Evolutionary conservation across 2,888 invertebrate species (phyloP).

Genomic region (Peribatodes rhomboidaria): DNA sequence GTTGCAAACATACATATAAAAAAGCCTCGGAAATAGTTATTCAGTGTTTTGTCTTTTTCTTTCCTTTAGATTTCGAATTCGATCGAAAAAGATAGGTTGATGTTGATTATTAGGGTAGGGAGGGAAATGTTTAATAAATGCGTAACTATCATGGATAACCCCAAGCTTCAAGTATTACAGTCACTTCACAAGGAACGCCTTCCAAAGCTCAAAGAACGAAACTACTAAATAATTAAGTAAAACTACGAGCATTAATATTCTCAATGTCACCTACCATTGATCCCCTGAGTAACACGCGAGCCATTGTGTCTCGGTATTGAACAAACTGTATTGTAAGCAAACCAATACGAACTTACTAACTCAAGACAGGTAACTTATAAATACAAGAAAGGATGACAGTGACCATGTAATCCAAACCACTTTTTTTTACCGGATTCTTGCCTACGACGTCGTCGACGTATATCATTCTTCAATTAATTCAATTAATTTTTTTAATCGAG

Average conservation of each 20-base stretch:
- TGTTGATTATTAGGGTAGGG: too few relatives aligned
- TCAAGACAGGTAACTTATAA: too few relatives aligned
- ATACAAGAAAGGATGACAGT: not conserved
- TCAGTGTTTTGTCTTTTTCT: too few relatives aligned
- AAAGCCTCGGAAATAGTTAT: too few relatives aligned
- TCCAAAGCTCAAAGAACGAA: not conserved
- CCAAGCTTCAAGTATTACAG: not conserved
- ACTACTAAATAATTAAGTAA: not conserved
- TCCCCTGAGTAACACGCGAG: slow-evolving; percentile 7
- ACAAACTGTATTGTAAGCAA: slow-evolving; percentile 8
- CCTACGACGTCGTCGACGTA: too few relatives aligned
- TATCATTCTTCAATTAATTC: too few relatives aligned
- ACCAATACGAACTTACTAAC: not conserved
- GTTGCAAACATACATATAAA: too few relatives aligned
- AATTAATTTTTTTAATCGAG: not conserved
- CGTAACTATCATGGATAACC: not conserved
- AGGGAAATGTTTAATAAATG: too few relatives aligned
- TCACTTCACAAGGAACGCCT: not conserved
- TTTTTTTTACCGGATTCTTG: too few relatives aligned
- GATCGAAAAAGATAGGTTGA: too few relatives aligned
- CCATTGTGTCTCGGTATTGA: slow-evolving; percentile 15
- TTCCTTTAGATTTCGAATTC: too few relatives aligned
- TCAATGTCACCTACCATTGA: slow-evolving; percentile 21
- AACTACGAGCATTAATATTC: slow-evolving; percentile 12
- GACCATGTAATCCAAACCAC: too few relatives aligned